These are phyloP conservation scores for Diuraphis noxia DNA, from an alignment of 1,140 invertebrate species.

Conservation along the genomic window DNA sequence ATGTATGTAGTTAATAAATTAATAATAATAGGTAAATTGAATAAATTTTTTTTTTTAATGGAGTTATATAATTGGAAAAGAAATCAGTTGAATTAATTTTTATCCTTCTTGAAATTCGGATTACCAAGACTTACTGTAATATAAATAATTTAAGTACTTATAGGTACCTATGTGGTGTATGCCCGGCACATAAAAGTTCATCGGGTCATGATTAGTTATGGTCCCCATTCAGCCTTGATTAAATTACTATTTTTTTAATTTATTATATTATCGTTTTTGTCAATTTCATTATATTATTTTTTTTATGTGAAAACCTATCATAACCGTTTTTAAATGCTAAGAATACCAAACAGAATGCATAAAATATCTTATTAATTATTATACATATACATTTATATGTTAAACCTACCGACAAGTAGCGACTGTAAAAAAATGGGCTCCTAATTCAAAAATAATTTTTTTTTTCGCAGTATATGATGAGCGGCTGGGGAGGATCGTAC, in stretches of 20 bases:
- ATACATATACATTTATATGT: not conserved
- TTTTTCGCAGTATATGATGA: constrained; percentile 73
- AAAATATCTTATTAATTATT: too few species aligned
- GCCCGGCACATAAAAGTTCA: not conserved
- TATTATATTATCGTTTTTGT: not conserved
- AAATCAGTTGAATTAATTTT: not conserved
- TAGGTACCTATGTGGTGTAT: not conserved
- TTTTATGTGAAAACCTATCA: not conserved
- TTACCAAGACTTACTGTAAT: not conserved
- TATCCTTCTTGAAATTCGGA: not conserved
- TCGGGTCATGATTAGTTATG: not conserved
- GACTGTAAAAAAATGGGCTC: not conserved
- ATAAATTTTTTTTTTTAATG: not conserved
- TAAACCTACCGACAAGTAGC: too few species aligned
- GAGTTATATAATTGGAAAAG: not conserved
- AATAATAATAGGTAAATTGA: not conserved
- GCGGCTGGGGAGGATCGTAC: constrained; percentile 84
- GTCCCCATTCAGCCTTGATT: not conserved
- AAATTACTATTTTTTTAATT: not conserved
- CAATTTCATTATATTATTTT: not conserved
- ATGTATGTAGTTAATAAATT: not conserved
- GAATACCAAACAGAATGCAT: not conserved
- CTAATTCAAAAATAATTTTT: constrained; percentile 43
- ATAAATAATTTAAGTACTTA: not conserved
- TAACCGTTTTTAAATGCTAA: not conserved